Evolutionary conservation across 1,140 invertebrate species (phyloP), one percentile per base, ranked within the genome.

Genomic region (Trichomalopsis sarcophagae): DNA sequence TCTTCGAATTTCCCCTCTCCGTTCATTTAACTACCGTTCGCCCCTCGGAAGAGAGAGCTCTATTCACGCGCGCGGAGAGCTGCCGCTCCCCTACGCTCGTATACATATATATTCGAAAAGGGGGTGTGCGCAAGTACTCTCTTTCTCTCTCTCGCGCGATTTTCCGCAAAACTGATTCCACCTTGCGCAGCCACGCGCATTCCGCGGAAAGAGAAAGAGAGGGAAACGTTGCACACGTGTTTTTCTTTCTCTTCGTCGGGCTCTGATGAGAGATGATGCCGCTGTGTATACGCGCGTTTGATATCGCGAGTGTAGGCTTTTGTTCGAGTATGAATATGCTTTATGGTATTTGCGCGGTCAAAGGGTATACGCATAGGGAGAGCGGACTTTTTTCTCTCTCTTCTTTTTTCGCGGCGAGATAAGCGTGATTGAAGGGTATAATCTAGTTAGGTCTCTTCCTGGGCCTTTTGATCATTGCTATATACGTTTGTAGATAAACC

Each of bases 161-260:
- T 84, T 84, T 84, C 77, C 77, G 69, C 77, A 80, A 84, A 79
- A 79, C 68, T 84, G 77, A 84, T 9, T 71, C 30, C 68, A 80
- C 83, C 75, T 73, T 79, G 75, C 27, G 23, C 44, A 66, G 74
- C 33, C 40, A 23, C 27, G 40, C 75, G 40, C 75, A 50, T 40
- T 77, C 44, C 21, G 44, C 13, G 33, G 40, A 44, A 44, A 44
- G 40, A 44, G 40, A 44, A 9, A 44, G 40, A 44, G 40, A 11
- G 40, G 9, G 27, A 11, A 17, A 47, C 23, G 10, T 14, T 23
- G 7, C 23, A 23, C 68, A 71, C 76, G 50, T 55, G 23, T 17
- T 27, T 27, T 78, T 10, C 40, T 62, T 68, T 40, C 40, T 79
- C 66, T 69, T 36, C 33, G 13, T n/a, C 11, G 55, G 17, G 3